Base-by-base conservation (phyloP, 2,888 invertebrate genomes). In the Hypselothyrea guttata region DNA sequence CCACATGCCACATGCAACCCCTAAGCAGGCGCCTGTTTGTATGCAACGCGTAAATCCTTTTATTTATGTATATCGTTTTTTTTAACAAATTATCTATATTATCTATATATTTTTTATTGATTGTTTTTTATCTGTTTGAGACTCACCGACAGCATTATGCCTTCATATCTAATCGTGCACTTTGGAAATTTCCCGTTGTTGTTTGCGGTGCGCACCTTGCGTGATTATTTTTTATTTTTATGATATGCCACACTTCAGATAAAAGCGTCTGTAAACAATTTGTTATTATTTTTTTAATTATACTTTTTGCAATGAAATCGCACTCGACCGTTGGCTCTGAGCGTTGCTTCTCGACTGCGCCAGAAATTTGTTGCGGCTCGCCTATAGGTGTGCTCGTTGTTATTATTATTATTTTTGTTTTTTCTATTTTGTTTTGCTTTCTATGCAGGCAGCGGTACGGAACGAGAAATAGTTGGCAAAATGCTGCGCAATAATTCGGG, bases 391-490 rank as follows among this genome's bases (percentile, higher is more conserved):
- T 40, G n/a, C n/a, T n/a, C n/a, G n/a, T n/a, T n/a, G 31, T 44
- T 48, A 49, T 57, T 57, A 56, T n/a, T n/a, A n/a, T n/a, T n/a
- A n/a, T n/a, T n/a, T n/a, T n/a, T n/a, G n/a, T n/a, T n/a, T n/a
- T n/a, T n/a, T n/a, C n/a, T n/a, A 66, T 62, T 75, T 75, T 68
- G 68, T 64, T 83, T 72, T 63, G 57, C 54, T 83, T 79, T 83
- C 55, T 55, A 59, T 48, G 11, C 18, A n/a, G n/a, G 57, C 73
- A 60, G n/a, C 61, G 60, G 66, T 60, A 34, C 51, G 84, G 81
- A 84, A 84, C 76, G 77, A 46, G 52, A 13, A 47, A 46, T 64
- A 56, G 65, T 73, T 16, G 53, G 18, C 38, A 22, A 63, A 47
- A 52, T 58, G 51, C 62, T 76, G 84, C 84, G 76, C 81, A 76